phyloP scores from a whole-genome alignment of 1,140 invertebrate genomes.

The Ceratosolen solmsi region DNA sequence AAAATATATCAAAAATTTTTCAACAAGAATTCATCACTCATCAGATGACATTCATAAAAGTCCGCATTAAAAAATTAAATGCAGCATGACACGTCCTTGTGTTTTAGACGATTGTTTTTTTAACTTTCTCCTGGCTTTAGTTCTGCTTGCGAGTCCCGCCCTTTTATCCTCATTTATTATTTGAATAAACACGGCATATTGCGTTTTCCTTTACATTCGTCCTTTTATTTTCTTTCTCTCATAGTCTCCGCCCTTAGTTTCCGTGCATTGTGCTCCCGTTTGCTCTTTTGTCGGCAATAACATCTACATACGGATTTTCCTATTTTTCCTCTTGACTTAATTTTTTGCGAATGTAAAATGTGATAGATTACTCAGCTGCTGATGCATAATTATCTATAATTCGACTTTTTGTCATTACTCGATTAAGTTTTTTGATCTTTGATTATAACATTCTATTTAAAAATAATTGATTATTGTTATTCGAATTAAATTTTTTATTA shows the following conservation, averaged over 20 bases:
- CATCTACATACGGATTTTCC: background rate
- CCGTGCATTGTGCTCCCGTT: background rate
- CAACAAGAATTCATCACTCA: background rate
- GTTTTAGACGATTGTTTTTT: slow-evolving; percentile 16
- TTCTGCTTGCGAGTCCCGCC: background rate
- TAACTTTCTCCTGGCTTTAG: slow-evolving; percentile 15
- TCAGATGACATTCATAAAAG: background rate
- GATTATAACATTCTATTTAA: background rate
- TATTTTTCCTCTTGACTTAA: slow-evolving; percentile 6
- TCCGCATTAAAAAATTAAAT: slow-evolving; percentile 1
- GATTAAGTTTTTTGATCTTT: background rate
- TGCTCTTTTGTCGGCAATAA: slow-evolving; percentile 16
- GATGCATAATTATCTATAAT: background rate
- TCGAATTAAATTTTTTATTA: background rate
- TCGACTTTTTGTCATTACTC: too few species aligned
- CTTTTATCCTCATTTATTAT: slow-evolving; percentile 50
- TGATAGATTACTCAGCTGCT: slow-evolving; percentile 8
- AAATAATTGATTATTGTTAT: background rate
- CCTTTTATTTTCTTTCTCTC: background rate
- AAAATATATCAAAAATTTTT: too few species aligned
- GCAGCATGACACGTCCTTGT: background rate
- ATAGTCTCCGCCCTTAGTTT: background rate
- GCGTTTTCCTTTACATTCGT: slow-evolving; percentile 13
- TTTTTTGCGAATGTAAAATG: slow-evolving; percentile 17
- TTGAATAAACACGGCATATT: slow-evolving; percentile 41